Evolutionary conservation across 2,797 vertebrate species (phyloP), one percentile per base, ranked within the genome.

Genomic region (Molossus alvarezi): DNA sequence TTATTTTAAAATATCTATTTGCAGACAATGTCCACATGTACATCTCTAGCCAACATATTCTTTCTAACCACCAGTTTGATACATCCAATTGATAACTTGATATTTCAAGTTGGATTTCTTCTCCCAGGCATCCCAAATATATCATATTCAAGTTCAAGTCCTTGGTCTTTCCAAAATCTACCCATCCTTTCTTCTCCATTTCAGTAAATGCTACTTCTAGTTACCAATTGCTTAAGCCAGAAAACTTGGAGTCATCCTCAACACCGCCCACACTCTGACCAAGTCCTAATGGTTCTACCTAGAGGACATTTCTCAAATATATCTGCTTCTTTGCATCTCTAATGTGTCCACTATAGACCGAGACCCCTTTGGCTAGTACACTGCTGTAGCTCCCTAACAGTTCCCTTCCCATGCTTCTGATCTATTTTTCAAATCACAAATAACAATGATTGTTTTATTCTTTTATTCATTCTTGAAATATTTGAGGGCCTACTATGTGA

Each of bases 1-100:
- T 93, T 51, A 81, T 88, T 91, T 95, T 7, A 82, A 93, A 80
- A 45, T 53, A 73, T 58, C 12, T 83, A 67, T 58, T 86, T 91
- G 41, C n/a, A 81, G 11, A 90, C 18, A 92, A 62, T 85, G 55
- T 20, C 18, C 51, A 84, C 71, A 92, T 87, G 69, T 85, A 20
- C 41, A 75, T 80, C 64, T 87, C 58, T 58, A 90, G 55, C 17
- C 29, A 23, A 77, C 76, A 85, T 88, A 11, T 81, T 12, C 14
- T 82, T 91, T 80, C 29, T 97, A 65, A 67, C 57, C 18, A 71
- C 67, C 6, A 80, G 17, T 69, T 60, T 89, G 37, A 62, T 45
- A 41, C 6, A 84, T 92, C 27, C 69, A 64, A 90, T 14, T 90
- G 72, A 82, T 88, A 89, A 94, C 53, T 25, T 71, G 20, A 15